Percentiles rank a stretch among this genome's conserved stretches.
phyloP scores from a whole-genome alignment of 35 echinoderm and acorn worm species.

The Eucidaris tribuloides region DNA sequence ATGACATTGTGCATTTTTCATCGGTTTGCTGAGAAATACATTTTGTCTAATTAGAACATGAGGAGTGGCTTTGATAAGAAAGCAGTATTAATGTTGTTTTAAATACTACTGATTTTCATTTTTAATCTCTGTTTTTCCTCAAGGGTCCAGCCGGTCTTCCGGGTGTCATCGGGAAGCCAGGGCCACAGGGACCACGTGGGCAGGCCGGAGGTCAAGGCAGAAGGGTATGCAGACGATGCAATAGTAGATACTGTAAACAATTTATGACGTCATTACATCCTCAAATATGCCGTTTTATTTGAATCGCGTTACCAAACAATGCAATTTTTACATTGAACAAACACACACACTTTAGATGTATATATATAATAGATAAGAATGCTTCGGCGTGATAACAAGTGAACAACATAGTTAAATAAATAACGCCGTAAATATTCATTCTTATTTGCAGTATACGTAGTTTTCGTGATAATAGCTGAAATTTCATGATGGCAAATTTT shows the following conservation, averaged over 20 bases:
- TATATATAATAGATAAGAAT: too few relatives aligned
- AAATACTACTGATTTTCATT: neutral
- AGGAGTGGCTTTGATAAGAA: neutral
- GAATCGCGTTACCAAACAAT: neutral
- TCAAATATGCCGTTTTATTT: neutral
- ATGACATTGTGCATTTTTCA: neutral
- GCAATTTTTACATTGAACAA: too few relatives aligned
- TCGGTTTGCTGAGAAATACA: neutral
- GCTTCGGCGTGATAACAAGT: too few relatives aligned
- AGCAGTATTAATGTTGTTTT: neutral
- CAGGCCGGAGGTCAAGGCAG: constrained; percentile 9
- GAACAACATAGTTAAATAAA: too few relatives aligned
- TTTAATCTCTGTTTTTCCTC: neutral
- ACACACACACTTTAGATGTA: too few relatives aligned
- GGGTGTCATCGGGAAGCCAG: neutral
- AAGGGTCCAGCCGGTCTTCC: neutral
- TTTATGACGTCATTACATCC: neutral
- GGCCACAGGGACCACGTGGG: neutral
- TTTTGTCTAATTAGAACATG: neutral
- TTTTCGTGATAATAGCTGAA: too few relatives aligned
- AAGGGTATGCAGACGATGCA: too few relatives aligned
- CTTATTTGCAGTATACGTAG: too few relatives aligned
- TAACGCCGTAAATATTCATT: too few relatives aligned
- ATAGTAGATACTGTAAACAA: too few relatives aligned
- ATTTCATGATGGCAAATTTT: too few relatives aligned